phyloP scores from a whole-genome alignment of 2,797 vertebrate species.

The Lithobates sylvaticus region DNA sequence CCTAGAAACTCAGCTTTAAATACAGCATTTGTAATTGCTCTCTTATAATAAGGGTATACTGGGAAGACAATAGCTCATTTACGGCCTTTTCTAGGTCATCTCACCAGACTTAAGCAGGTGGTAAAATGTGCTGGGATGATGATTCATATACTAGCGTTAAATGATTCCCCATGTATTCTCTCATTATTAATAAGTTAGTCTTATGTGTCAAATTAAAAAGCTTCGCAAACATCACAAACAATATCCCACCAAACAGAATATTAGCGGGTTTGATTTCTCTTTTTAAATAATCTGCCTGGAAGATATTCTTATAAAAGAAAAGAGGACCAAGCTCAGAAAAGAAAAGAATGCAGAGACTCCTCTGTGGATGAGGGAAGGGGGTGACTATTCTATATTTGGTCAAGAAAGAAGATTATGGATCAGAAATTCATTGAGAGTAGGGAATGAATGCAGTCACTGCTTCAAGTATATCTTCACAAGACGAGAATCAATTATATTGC shows the following conservation, averaged over 20 bases:
- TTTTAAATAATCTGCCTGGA: not conserved
- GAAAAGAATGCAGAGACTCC: not conserved
- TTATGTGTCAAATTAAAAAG: not conserved
- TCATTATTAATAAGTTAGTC: not conserved
- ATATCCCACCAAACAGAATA: not conserved
- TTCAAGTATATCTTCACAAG: not conserved
- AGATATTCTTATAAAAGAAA: not conserved
- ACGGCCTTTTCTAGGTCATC: slow-evolving; percentile 25
- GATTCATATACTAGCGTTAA: not conserved
- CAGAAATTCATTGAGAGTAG: not conserved
- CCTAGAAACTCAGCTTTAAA: not conserved
- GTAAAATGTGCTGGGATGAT: not conserved
- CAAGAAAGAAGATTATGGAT: not conserved
- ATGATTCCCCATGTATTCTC: not conserved
- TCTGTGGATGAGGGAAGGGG: not conserved
- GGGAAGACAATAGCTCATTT: not conserved
- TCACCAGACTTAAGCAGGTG: slow-evolving; percentile 16
- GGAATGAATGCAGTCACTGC: not conserved
- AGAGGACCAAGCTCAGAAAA: not conserved
- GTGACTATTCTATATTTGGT: not conserved
- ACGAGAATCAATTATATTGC: not conserved
- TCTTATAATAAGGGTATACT: not conserved
- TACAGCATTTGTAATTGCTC: not conserved
- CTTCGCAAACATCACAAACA: not conserved
- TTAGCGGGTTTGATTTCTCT: not conserved